phyloP scores from a whole-genome alignment of 2,888 invertebrate genomes.

The Napeogenes inachia region DNA sequence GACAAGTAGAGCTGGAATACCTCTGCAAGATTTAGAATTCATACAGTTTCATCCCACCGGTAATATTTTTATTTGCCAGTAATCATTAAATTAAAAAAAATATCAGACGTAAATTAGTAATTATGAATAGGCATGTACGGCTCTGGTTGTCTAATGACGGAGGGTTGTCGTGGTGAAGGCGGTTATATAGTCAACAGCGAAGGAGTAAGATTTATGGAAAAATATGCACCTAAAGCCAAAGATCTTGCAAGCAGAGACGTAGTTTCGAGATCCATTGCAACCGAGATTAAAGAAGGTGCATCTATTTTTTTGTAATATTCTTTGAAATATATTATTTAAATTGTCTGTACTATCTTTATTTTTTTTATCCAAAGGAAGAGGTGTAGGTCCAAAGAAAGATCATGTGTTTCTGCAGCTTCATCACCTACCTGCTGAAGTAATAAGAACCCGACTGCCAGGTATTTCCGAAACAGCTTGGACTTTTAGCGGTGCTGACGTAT shows the following conservation, averaged over 20 bases:
- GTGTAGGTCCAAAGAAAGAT: conserved; percentile 97
- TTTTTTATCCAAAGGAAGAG: conserved; percentile 77
- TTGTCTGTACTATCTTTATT: background rate
- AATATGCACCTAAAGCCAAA: conserved; percentile 98
- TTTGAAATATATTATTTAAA: background rate
- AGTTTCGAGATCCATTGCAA: conserved; percentile 97
- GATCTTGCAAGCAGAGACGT: conserved; percentile 99
- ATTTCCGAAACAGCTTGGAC: conserved; percentile 99
- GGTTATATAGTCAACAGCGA: conserved; percentile 95
- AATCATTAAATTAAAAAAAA: background rate
- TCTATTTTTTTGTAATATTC: too few relatives aligned
- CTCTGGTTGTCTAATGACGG: conserved; percentile 98
- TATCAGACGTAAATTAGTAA: background rate
- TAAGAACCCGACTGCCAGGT: conserved; percentile 89
- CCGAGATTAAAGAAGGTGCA: conserved; percentile 89
- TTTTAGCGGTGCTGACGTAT: conserved; percentile 98
- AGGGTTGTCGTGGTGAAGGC: conserved; percentile 97
- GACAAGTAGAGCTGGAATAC: conserved; percentile 92
- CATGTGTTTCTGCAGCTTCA: conserved; percentile 95
- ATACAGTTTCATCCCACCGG: conserved; percentile 99
- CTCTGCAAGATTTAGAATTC: conserved; percentile 97
- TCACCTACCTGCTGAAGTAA: conserved; percentile 92
- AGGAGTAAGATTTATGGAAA: conserved; percentile 98
- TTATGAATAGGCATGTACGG: conserved; percentile 89
- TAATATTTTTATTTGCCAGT: conserved; percentile 33